Conservation (phyloP, 2,113 vertebrate genomes). For the Cyrtonyx montezumae region DNA sequence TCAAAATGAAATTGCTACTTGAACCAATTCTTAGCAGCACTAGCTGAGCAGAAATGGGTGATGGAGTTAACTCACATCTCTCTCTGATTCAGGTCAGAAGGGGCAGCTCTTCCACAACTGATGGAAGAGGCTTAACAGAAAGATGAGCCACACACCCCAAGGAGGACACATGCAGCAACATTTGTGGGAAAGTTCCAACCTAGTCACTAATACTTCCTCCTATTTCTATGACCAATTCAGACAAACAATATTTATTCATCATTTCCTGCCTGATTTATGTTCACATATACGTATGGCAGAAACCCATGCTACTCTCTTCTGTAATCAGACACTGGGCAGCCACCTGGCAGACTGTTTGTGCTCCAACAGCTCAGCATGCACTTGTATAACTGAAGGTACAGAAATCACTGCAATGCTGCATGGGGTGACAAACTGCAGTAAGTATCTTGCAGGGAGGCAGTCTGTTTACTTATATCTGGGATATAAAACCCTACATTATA, state of each 20-base stretch:
- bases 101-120: background rate
- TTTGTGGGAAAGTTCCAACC: background rate
- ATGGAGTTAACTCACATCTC: background rate
- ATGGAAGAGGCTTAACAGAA: background rate
- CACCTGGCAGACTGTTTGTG: slow-evolving; percentile 14
- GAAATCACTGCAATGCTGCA: background rate
- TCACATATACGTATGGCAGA: background rate
- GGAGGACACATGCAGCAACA: background rate
- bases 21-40: background rate
- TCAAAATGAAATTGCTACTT: background rate
- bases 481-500: background rate
- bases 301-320: background rate
- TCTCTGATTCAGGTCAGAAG: background rate
- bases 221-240: background rate
- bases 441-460: slow-evolving; percentile 1
- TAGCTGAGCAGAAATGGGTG: background rate
- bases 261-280: background rate
- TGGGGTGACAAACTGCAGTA: background rate
- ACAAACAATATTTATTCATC: background rate
- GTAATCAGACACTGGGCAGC: slow-evolving; percentile 13
- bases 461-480: background rate
- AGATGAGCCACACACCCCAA: background rate
- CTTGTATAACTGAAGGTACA: background rate
- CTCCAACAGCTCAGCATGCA: slow-evolving; percentile 17
- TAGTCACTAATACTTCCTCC: background rate